Conservation (phyloP, 2,797 vertebrate species). For the Smutsia temminckii region DNA sequence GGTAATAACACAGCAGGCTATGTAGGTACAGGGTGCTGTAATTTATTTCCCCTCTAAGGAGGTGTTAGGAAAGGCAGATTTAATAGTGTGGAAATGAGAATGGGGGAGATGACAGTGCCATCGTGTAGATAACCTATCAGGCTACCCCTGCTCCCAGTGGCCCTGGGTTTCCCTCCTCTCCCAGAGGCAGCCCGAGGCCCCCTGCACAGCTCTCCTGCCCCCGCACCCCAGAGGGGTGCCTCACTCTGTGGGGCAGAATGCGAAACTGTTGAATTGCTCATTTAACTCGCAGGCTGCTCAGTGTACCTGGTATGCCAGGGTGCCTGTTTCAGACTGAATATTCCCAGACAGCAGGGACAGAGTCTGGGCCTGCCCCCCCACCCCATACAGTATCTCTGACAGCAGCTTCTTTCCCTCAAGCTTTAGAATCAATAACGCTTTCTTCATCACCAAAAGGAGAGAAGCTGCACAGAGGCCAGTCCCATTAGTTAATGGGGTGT, state of each 20-base stretch:
- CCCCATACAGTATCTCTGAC: background rate
- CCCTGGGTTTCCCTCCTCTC: background rate
- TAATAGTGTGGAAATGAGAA: slow-evolving; percentile 66
- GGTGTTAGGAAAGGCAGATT: slow-evolving; percentile 43
- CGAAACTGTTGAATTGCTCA: background rate
- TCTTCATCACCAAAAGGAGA: background rate
- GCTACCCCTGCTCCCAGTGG: background rate
- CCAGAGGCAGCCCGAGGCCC: background rate
- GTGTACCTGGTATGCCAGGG: background rate
- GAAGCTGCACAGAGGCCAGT: background rate
- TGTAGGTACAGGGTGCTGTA: background rate
- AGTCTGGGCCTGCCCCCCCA: background rate
- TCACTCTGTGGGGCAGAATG: background rate
- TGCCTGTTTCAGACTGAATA: background rate
- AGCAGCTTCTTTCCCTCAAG: background rate
- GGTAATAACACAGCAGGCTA: slow-evolving; percentile 20
- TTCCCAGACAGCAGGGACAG: background rate
- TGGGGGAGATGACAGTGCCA: background rate
- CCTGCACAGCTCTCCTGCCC: too few relatives aligned
- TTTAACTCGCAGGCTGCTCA: background rate
- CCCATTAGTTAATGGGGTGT: background rate
- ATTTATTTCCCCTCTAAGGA: slow-evolving; percentile 71
- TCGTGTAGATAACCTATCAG: background rate
- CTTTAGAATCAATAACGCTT: background rate
- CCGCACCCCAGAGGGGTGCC: too few relatives aligned